phyloP scores from a whole-genome alignment of 1,140 invertebrate genomes.

The Theocolax elegans region DNA sequence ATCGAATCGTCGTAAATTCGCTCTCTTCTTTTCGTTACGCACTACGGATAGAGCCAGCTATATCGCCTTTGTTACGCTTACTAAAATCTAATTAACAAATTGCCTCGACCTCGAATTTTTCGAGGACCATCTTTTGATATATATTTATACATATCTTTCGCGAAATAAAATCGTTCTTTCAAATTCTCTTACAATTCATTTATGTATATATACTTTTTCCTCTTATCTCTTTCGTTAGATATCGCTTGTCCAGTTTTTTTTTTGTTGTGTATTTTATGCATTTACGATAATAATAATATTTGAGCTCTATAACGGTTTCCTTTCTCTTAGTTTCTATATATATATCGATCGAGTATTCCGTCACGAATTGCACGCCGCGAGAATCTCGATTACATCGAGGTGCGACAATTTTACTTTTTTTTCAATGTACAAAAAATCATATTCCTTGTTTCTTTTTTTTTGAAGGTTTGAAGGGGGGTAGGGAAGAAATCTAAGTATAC shows the following conservation, averaged over 20 bases:
- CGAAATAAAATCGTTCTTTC: background rate
- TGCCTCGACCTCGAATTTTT: constrained; percentile 22
- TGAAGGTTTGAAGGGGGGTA: too few species aligned
- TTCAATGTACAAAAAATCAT: too few species aligned
- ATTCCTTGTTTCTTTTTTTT: too few species aligned
- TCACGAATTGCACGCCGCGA: constrained; percentile 10
- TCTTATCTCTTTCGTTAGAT: constrained; percentile 24
- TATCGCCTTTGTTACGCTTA: constrained; percentile 53
- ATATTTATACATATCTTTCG: constrained; percentile 14
- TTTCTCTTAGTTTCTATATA: background rate
- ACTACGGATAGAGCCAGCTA: constrained; percentile 65
- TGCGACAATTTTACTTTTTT: too few species aligned
- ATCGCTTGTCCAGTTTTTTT: constrained; percentile 4
- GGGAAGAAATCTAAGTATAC: too few species aligned
- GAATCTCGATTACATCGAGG: constrained; percentile 15
- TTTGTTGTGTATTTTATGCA: constrained; percentile 10
- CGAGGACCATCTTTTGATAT: background rate
- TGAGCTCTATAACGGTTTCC: constrained; percentile 24
- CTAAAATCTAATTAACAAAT: constrained; percentile 61
- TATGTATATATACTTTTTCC: too few species aligned
- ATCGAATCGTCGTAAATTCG: constrained; percentile 55
- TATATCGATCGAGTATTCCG: constrained; percentile 23
- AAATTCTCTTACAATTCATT: constrained; percentile 10
- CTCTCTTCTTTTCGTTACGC: constrained; percentile 51
- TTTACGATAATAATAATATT: constrained; percentile 18